Conservation (phyloP, 2,113 vertebrate species). For the Phrynocephalus versicolor region DNA sequence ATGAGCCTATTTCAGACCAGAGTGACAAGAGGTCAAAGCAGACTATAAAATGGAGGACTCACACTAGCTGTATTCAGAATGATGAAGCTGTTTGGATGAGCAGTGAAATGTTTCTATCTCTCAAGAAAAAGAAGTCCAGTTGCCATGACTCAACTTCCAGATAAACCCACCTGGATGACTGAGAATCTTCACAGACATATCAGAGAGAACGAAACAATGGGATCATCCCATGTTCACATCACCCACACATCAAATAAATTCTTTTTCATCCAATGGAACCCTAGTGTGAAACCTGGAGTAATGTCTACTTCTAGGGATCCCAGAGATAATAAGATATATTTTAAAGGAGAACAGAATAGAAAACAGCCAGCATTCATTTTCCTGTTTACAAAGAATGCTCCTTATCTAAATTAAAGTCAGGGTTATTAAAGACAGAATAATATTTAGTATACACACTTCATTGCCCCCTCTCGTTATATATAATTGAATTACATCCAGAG, state of each 20-base stretch:
- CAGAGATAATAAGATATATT: slow-evolving; percentile 4
- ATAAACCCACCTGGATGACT: too few relatives aligned
- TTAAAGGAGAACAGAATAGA: background rate
- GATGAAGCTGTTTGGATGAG: too few relatives aligned
- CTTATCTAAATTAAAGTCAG: slow-evolving; percentile 68
- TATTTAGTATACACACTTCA: slow-evolving; percentile 55
- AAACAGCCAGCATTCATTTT: slow-evolving; percentile 14
- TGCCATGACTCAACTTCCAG: too few relatives aligned
- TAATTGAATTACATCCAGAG: slow-evolving; percentile 48
- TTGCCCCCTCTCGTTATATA: slow-evolving; percentile 39
- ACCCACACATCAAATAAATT: background rate
- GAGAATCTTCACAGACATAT: too few relatives aligned
- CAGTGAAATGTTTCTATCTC: too few relatives aligned
- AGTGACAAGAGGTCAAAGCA: too few relatives aligned
- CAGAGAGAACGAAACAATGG: background rate
- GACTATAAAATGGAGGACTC: too few relatives aligned
- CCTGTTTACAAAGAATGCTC: slow-evolving; percentile 41
- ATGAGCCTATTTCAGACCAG: too few relatives aligned
- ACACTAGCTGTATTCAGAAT: too few relatives aligned
- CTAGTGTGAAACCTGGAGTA: background rate
- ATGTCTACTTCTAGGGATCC: background rate
- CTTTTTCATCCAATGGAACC: background rate
- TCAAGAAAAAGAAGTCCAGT: too few relatives aligned
- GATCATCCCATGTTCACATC: background rate
- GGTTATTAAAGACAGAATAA: slow-evolving; percentile 51